Evolutionary conservation across 2,888 invertebrate genomes (phyloP), one percentile per base, ranked within the genome.

Genomic region (Trypoxylon attenuatum): DNA sequence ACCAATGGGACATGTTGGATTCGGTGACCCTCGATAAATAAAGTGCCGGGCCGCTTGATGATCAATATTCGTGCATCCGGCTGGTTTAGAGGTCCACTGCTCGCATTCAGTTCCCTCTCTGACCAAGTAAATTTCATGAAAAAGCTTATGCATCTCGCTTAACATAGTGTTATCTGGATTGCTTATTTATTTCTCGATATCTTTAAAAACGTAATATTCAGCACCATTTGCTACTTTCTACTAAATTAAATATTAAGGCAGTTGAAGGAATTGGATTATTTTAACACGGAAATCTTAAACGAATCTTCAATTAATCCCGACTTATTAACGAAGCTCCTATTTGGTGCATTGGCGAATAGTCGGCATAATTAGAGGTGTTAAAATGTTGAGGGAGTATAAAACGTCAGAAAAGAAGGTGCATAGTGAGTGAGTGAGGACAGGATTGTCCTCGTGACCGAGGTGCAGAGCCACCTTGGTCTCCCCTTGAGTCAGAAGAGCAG

Each of bases 21-120:
- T 67, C 67, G 67, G 68, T 67, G 67, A 53, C 56, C 67, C 67
- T 51, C 67, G 56, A 69, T 69, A 69, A 69, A 69, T 69, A 69
- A 60, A 22, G 49, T 27, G 63, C 53, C 67, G 67, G 68, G 43
- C 61, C 25, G 68, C 61, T 67, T 69, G 68, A 69, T 69, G 67
- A 67, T 67, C 68, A 69, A 69, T 69, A 69, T 69, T 69, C 68
- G 61, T 69, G 52, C 68, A 61, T 69, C 68, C 68, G 67, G 68
- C 49, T 67, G 45, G 61, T 19, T 38, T 43, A 49, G 60, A 52
- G 55, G 60, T 52, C 56, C 68, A 67, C 60, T 67, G 38, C 38
- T 39, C 22, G 27, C 38, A 50, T 50, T 39, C 50, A 61, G 61
- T 61, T 67, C 61, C 57, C 45, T 52, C 60, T 68, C 55, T 60